Evolutionary conservation across 2,888 invertebrate genomes (phyloP).

Genomic region (Drosophila demipolita): DNA sequence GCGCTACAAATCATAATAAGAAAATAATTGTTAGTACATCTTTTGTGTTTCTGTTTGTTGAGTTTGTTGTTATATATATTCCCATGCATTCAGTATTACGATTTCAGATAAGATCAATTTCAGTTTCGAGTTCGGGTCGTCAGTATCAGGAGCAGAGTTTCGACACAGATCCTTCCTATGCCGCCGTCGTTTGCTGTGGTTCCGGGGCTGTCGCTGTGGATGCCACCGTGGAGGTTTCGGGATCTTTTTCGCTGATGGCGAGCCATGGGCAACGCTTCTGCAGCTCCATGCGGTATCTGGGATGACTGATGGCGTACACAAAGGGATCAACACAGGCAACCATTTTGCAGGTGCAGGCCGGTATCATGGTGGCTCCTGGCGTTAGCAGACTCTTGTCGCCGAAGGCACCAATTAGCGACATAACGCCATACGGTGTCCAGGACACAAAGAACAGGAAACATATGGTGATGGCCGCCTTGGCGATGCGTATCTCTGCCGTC

Average conservation of each 20-base stretch:
- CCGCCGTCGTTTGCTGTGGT: slow-evolving; percentile 82
- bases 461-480: slow-evolving; percentile 94
- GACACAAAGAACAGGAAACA: slow-evolving; percentile 94
- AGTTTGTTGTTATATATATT: slow-evolving; percentile 41
- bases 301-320: slow-evolving; percentile 96
- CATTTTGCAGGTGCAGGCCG: slow-evolving; percentile 93
- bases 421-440: slow-evolving; percentile 96
- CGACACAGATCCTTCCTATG: slow-evolving; percentile 56
- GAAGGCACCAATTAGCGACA: slow-evolving; percentile 92
- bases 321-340: slow-evolving; percentile 97
- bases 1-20: slow-evolving; percentile 52
- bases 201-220: slow-evolving; percentile 76
- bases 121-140: slow-evolving; percentile 11
- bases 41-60: neutral
- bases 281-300: slow-evolving; percentile 92
- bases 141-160: slow-evolving; percentile 7
- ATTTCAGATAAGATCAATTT: slow-evolving; percentile 14
- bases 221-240: slow-evolving; percentile 87
- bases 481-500: slow-evolving; percentile 93
- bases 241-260: slow-evolving; percentile 88
- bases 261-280: slow-evolving; percentile 92
- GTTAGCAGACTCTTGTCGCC: slow-evolving; percentile 90
- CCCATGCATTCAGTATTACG: slow-evolving; percentile 57
- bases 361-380: slow-evolving; percentile 92
- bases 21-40: slow-evolving; percentile 1